Evolutionary conservation across 2,888 invertebrate species (phyloP), one percentile per base, ranked within the genome.

Genomic region (Lysandra bellargus): DNA sequence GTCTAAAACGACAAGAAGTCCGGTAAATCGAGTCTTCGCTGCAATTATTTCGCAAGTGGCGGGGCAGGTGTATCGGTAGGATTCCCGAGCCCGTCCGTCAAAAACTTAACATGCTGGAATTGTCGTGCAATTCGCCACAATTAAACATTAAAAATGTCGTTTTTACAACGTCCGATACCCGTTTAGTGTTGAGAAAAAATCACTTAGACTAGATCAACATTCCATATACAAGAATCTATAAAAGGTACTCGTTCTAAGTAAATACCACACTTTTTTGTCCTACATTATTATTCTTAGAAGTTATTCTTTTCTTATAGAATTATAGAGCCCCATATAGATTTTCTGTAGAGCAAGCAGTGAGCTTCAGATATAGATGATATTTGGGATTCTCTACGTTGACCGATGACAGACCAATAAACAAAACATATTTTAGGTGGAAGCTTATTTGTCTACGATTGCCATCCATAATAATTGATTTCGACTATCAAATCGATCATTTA

Each of bases 141-240:
- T 92, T 91, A 92, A 90, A 90, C 87, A 88, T 90, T 88, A 90
- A 92, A 93, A 90, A 93, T 93, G 93, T 91, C 90, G 86, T 88
- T 78, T 74, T 78, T 77, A 74, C 79, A 78, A 57, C 74, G 64
- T 69, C 64, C 64, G 64, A 69, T 61, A 69, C 69, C 69, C 69
- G 69, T 69, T 69, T 4, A 17, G 69, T 23, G 49, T 37, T 30
- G 75, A 23, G 75, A 75, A 75, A 75, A 75, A 75, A 44, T 75
- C 78, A 80, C 79, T 79, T 79, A 80, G 23, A 75, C 75, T 75
- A 75, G 75, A 75, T 44, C 75, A 49, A 75, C 75, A 49, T 44
- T 75, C 75, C 75, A 30, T 49, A 49, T 23, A 69, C 33, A 17
- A 69, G 33, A 69, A 69, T 69, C 69, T 69, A 33, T 69, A 69